Percentiles rank a stretch among this genome's conserved stretches.
Evolutionary conservation across 1,140 invertebrate genomes (phyloP).

Genomic region (Lamellibrachia luymesi): DNA sequence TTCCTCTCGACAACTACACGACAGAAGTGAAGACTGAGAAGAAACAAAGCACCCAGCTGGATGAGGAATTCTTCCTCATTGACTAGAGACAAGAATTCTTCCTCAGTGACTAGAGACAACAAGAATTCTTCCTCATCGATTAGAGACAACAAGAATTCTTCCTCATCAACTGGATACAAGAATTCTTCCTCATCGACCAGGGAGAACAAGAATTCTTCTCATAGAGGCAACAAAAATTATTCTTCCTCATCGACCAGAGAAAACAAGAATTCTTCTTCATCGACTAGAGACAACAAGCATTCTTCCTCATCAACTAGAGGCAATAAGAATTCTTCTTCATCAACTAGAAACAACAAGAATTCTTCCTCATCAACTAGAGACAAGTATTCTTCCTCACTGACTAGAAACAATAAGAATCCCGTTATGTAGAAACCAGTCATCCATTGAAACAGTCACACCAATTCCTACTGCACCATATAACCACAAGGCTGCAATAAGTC

Average conservation of each 20-base stretch:
- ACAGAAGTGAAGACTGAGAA: constrained; percentile 29
- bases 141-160: not conserved
- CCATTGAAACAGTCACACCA: not conserved
- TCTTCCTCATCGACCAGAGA: not conserved
- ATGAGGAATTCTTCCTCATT: constrained; percentile 25
- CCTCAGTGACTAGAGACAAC: not conserved
- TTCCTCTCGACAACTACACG: constrained; percentile 41
- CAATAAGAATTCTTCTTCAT: not conserved
- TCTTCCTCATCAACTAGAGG: not conserved
- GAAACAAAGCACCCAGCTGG: constrained; percentile 35
- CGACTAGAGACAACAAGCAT: not conserved
- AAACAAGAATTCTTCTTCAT: not conserved
- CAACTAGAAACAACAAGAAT: not conserved
- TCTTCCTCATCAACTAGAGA: not conserved
- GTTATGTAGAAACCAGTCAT: not conserved
- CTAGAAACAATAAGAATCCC: not conserved
- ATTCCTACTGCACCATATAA: not conserved
- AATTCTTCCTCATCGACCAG: not conserved
- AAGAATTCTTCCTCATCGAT: not conserved
- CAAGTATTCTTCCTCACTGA: not conserved
- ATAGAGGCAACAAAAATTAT: no score
- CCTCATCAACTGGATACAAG: no score
- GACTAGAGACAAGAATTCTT: not conserved
- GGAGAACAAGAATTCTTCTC: not conserved
- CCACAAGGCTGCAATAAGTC: not conserved